These are phyloP conservation scores for Enteromius treurensis DNA, from an alignment of 2,797 vertebrate species.

Conservation along the genomic window DNA sequence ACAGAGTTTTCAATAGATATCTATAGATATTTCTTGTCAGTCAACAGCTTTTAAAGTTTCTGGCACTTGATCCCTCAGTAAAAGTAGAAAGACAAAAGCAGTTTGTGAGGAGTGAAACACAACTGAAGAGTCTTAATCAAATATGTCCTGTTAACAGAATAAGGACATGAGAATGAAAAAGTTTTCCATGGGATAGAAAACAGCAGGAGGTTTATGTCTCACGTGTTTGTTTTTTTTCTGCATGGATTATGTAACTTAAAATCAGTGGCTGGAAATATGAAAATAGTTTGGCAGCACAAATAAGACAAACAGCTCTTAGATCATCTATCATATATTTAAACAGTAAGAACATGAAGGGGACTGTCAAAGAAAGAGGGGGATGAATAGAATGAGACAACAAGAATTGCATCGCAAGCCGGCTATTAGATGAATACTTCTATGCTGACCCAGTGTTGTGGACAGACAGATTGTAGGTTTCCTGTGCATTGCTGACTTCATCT, in stretches of 20 bases:
- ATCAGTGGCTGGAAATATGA: constrained; percentile 21
- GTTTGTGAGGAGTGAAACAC: background rate
- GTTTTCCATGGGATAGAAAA: background rate
- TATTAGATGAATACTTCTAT: constrained; percentile 4
- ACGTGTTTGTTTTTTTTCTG: background rate
- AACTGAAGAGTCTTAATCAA: constrained; percentile 12
- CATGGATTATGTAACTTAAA: constrained; percentile 22
- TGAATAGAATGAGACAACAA: constrained; percentile 4
- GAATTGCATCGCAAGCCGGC: background rate
- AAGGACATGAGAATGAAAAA: background rate
- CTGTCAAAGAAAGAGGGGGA: background rate
- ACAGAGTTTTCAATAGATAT: background rate
- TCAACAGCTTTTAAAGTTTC: constrained; percentile 33
- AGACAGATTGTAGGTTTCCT: constrained; percentile 25
- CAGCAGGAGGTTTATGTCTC: background rate
- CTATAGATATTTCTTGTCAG: constrained; percentile 23
- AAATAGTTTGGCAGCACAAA: constrained; percentile 34
- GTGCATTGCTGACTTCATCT: constrained; percentile 33
- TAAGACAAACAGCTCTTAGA: constrained; percentile 26
- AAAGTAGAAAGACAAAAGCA: constrained; percentile 27
- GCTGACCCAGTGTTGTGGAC: constrained; percentile 26
- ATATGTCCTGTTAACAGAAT: background rate
- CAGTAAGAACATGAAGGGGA: constrained; percentile 6
- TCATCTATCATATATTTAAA: constrained; percentile 24
- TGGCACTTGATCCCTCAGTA: constrained; percentile 28